Percentiles rank a stretch among this genome's conserved stretches.
phyloP scores from a whole-genome alignment of 2,888 invertebrate species.

The Zootermopsis nevadensis region DNA sequence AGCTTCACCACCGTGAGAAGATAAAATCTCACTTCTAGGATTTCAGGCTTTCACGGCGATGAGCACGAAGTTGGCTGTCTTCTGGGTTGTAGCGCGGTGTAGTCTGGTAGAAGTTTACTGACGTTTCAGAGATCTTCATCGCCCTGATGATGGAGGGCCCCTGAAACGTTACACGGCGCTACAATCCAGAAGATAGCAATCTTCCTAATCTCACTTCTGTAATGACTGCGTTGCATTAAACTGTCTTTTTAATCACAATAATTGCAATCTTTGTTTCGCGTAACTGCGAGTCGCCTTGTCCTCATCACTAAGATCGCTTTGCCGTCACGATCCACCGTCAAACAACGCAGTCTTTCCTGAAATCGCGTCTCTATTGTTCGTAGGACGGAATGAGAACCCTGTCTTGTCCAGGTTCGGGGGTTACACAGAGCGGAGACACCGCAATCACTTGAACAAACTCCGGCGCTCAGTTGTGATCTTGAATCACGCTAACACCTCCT shows the following conservation, averaged over 20 bases:
- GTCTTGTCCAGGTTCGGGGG: slow-evolving; percentile 16
- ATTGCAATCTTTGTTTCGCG: not conserved
- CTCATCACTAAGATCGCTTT: not conserved
- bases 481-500: slow-evolving; percentile 1
- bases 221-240: not conserved
- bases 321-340: not conserved
- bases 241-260: not conserved
- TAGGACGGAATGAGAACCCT: not conserved
- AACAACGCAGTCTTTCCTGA: not conserved
- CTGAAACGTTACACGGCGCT: too few species aligned
- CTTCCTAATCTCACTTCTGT: too few species aligned
- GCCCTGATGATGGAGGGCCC: too few species aligned
- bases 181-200: too few species aligned
- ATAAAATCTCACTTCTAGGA: too few species aligned
- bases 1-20: too few species aligned
- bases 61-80: too few species aligned
- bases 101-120: too few species aligned
- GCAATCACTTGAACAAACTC: not conserved
- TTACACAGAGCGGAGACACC: not conserved
- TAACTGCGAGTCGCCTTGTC: not conserved
- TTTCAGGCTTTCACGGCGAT: too few species aligned
- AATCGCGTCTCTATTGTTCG: not conserved
- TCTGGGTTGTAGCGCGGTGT: too few species aligned
- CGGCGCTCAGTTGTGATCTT: not conserved
- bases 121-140: too few species aligned